Conservation (phyloP, 2,888 invertebrate species). For the Drosophila barbarae region DNA sequence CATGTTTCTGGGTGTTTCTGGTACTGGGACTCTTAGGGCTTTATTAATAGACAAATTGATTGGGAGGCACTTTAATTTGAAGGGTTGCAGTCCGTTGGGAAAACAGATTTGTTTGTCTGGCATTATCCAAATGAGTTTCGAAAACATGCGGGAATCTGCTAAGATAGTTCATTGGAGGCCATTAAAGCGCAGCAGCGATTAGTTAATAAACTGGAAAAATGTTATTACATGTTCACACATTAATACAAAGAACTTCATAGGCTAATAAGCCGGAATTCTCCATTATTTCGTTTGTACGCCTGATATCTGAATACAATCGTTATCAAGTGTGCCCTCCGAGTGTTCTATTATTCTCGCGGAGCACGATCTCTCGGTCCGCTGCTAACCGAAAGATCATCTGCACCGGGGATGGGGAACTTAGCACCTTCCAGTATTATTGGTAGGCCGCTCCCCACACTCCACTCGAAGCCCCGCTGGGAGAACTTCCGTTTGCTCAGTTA, state of each 20-base stretch:
- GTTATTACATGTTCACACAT: conserved; percentile 25
- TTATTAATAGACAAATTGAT: conserved; percentile 62
- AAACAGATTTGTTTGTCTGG: conserved; percentile 19
- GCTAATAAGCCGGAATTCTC: conserved; percentile 1
- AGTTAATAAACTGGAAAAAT: conserved; percentile 11
- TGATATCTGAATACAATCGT: conserved; percentile 16
- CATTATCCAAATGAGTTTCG: conserved; percentile 15
- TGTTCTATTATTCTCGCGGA: conserved; percentile 20
- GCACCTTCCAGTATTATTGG: conserved; percentile 55
- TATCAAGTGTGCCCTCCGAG: conserved; percentile 5
- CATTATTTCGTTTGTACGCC: conserved; percentile 1
- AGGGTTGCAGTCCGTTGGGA: conserved; percentile 27
- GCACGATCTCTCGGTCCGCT: conserved; percentile 57
- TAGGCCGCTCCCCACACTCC: conserved; percentile 20
- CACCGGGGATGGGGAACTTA: conserved; percentile 30
- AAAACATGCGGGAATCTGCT: conserved; percentile 5
- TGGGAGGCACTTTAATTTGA: conserved; percentile 40
- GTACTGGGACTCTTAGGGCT: conserved; percentile 20
- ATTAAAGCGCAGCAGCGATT: conserved; percentile 6
- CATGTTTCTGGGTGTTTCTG: conserved; percentile 29
- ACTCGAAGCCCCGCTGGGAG: conserved; percentile 37
- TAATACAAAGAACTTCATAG: conserved; percentile 9
- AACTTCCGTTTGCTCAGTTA: conserved; percentile 54
- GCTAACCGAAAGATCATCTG: conserved; percentile 58
- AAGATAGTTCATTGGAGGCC: conserved; percentile 1